Evolutionary conservation across 2,888 invertebrate genomes (phyloP), one percentile per base, ranked within the genome.

Genomic region (Biston betularia): DNA sequence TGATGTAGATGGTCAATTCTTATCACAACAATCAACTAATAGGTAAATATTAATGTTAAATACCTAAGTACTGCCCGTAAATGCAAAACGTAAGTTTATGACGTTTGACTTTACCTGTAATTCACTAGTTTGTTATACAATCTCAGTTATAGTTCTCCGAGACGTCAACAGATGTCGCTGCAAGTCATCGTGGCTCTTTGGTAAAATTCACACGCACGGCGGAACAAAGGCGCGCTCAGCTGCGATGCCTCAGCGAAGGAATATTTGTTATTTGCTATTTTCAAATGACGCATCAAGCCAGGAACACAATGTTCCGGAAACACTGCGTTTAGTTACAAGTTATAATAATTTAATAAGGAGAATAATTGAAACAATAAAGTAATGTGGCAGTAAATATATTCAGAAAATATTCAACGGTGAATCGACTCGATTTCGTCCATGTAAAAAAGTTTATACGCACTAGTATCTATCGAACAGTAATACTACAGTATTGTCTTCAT

Each of bases 301-400:
- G 49, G 12, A 53, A 52, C 76, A 66, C 68, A 72, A 59, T 62
- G 58, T 71, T 70, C 71, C 70, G 62, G 56, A 62, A 65, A 59
- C 35, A 65, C 49, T 33, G 38, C 11, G 24, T 12, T 35, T 12
- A 40, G 14, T 46, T 34, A 38, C 48, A 24, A 38, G 10, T 38
- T 9, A 34, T 11, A 6, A 12, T 9, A 0, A 54, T 8, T 2
- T 38, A 65, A 57, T 46, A 65, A 72, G 75, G 69, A 66, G 69
- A 68, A 68, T 67, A 76, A 79, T 72, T 68, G 85, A 88, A 87
- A 84, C 80, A 87, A 87, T 85, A 79, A 76, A 80, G 75, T 69
- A 72, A 84, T 86, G 88, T 92, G 89, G 91, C 88, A 93, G 92
- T 93, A 93, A 92, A 93, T 92, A 93, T 93, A 93, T 92, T 93